Conservation (phyloP, 2,797 vertebrate species). For the Enteromius argenteus region DNA sequence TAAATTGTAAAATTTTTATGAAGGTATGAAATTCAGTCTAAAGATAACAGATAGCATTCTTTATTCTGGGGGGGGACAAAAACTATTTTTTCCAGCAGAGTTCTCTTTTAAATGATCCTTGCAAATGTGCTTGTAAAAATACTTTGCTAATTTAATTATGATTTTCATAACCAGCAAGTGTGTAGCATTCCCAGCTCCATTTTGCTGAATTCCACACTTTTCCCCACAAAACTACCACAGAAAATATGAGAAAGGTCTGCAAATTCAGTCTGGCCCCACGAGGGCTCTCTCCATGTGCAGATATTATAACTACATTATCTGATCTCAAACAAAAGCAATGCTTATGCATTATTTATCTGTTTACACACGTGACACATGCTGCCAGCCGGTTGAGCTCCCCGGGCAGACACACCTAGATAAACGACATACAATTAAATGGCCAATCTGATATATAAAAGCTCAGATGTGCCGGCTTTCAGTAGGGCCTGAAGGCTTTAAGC, state of each 20-base stretch:
- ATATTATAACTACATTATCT: not conserved
- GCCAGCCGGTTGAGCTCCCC: constrained; percentile 11
- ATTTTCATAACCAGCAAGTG: not conserved
- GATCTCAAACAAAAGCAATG: not conserved
- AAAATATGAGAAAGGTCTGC: not conserved
- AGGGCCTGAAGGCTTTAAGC: not conserved
- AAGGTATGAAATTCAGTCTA: not conserved
- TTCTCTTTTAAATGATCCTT: not conserved
- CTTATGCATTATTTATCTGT: constrained; percentile 36
- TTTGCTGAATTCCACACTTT: not conserved
- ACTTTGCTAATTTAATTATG: not conserved
- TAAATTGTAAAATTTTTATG: not conserved
- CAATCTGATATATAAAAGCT: not conserved
- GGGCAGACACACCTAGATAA: constrained; percentile 9
- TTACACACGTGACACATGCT: constrained; percentile 22
- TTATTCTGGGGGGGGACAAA: no score
- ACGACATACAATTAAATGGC: not conserved
- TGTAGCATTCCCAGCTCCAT: not conserved
- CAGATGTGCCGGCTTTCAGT: constrained; percentile 22
- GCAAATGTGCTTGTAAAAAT: not conserved
- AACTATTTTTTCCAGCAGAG: no score
- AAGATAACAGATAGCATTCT: no score
- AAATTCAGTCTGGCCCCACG: not conserved
- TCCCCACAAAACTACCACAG: not conserved
- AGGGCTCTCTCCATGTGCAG: not conserved